Evolutionary conservation across 2,888 invertebrate genomes (phyloP).

Genomic region (Mystacides longicornis): DNA sequence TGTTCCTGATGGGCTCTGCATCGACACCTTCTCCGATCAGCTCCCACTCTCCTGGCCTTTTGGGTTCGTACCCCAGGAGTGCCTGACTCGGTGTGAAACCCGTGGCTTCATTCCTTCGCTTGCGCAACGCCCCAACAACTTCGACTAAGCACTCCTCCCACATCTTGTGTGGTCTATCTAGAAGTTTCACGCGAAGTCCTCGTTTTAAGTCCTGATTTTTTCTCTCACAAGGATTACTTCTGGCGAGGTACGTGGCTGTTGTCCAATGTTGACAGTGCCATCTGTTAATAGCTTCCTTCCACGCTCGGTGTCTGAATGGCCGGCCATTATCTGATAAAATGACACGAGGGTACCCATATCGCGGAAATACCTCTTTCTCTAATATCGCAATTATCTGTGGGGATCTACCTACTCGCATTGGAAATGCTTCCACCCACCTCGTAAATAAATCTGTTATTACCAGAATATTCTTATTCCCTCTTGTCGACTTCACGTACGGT

Average conservation of each 20-base stretch:
- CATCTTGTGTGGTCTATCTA: not conserved
- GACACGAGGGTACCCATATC: not conserved
- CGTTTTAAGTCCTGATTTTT: not conserved
- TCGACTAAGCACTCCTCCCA: not conserved
- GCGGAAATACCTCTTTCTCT: not conserved
- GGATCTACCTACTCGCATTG: not conserved
- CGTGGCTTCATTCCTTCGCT: too few relatives aligned
- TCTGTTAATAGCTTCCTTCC: not conserved
- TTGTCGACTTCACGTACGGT: not conserved
- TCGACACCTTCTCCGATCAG: not conserved
- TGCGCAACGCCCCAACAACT: not conserved
- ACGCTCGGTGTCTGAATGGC: not conserved
- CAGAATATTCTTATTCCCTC: not conserved
- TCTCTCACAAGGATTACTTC: not conserved
- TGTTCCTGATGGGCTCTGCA: not conserved
- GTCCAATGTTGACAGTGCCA: too few relatives aligned
- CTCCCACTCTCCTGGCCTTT: not conserved
- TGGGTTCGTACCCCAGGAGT: not conserved
- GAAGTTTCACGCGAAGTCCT: not conserved
- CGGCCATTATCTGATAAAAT: not conserved
- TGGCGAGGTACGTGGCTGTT: not conserved
- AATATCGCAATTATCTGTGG: not conserved
- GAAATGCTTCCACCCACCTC: not conserved
- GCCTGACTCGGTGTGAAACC: not conserved
- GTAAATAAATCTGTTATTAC: not conserved